These are phyloP conservation scores for Metopia argyrocephala DNA, from an alignment of 2,888 invertebrate species.

Conservation along the genomic window DNA sequence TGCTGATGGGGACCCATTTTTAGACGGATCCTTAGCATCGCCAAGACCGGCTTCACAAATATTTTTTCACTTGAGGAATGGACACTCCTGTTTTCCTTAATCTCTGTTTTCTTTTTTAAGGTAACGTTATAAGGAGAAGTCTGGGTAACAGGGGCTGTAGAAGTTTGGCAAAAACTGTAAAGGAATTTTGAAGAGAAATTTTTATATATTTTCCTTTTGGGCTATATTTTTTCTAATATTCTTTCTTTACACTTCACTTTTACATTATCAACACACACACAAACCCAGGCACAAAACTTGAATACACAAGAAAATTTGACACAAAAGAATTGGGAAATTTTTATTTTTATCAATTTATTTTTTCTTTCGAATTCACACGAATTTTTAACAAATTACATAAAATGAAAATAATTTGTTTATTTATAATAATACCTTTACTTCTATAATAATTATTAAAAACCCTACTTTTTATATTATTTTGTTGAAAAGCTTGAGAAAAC, in stretches of 20 bases:
- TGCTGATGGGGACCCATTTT: conserved; percentile 80
- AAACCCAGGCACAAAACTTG: conserved; percentile 23
- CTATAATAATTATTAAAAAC: not conserved
- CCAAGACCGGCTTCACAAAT: conserved; percentile 37
- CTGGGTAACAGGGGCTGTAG: not conserved
- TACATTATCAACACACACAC: conserved; percentile 36
- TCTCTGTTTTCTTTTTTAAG: too few species aligned
- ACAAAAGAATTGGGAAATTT: conserved; percentile 38
- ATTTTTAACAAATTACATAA: not conserved
- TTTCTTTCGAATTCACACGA: not conserved
- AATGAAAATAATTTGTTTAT: too few species aligned
- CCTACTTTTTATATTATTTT: too few species aligned
- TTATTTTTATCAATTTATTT: not conserved
- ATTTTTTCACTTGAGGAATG: conserved; percentile 6
- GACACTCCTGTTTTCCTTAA: not conserved
- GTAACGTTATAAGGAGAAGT: too few species aligned
- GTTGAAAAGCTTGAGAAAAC: conserved; percentile 1
- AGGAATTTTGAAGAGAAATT: conserved; percentile 36
- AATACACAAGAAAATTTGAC: conserved; percentile 53
- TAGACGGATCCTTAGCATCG: conserved; percentile 77
- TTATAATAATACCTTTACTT: not conserved
- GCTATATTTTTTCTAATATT: not conserved
- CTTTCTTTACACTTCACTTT: conserved; percentile 27
- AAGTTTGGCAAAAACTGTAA: conserved; percentile 19
- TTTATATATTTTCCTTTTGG: not conserved